Conservation (phyloP, 2,113 vertebrate species). For the Proterorhinus semilunaris region DNA sequence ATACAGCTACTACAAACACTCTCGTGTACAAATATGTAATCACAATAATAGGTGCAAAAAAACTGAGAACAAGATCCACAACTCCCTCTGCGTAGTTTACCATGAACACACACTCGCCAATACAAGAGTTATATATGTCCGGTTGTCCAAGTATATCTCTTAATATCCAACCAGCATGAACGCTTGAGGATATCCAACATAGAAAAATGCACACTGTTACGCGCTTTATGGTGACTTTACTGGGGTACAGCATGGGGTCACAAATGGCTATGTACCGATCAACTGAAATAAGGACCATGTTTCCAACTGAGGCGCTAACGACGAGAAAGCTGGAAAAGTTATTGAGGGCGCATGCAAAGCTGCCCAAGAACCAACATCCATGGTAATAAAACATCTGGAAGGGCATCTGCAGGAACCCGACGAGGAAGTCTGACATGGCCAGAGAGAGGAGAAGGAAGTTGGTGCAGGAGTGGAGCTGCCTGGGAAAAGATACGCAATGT, state of each 20-base stretch:
- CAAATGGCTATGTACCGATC: conserved; percentile 40
- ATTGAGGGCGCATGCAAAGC: neutral
- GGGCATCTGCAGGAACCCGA: conserved; percentile 11
- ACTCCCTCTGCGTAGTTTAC: too few species aligned
- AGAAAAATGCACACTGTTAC: conserved; percentile 13
- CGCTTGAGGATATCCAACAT: conserved; percentile 29
- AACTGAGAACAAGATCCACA: neutral
- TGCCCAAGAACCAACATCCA: conserved; percentile 11
- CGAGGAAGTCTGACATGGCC: conserved; percentile 28
- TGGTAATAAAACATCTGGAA: neutral
- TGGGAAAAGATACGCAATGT: conserved; percentile 13
- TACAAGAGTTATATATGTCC: conserved; percentile 18
- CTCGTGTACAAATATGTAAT: conserved; percentile 25
- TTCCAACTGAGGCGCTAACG: neutral
- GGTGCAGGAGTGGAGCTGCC: conserved; percentile 61
- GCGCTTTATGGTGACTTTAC: conserved; percentile 21
- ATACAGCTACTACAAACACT: conserved; percentile 30
- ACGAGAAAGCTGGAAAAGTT: neutral
- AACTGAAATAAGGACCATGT: conserved; percentile 23
- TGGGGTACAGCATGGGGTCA: conserved; percentile 35
- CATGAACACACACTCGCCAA: conserved; percentile 14
- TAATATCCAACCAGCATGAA: conserved; percentile 26
- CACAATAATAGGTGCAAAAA: conserved; percentile 8
- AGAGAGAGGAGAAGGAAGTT: conserved; percentile 50
- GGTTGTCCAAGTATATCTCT: conserved; percentile 8